phyloP scores from a whole-genome alignment of 2,113 vertebrate species.

The Australoheros scitulus region DNA sequence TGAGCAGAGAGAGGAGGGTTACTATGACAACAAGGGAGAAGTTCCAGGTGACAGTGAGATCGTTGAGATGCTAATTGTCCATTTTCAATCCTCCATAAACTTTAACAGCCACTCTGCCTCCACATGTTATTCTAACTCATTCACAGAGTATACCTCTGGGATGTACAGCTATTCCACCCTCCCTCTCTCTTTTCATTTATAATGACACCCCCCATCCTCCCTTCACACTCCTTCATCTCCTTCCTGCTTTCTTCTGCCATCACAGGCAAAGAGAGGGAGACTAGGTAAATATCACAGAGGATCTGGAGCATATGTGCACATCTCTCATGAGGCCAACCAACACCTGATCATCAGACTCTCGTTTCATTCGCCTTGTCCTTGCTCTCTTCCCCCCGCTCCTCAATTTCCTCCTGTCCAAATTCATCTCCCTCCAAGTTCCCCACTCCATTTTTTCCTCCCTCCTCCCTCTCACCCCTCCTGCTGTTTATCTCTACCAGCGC shows the following conservation, averaged over 20 bases:
- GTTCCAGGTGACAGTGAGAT: constrained; percentile 73
- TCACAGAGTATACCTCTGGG: constrained; percentile 71
- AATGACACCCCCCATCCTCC: constrained; percentile 55
- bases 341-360: constrained; percentile 67
- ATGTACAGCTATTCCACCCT: constrained; percentile 54
- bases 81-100: constrained; percentile 81
- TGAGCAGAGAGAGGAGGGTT: constrained; percentile 55
- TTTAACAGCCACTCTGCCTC: constrained; percentile 76
- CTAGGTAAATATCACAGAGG: constrained; percentile 66
- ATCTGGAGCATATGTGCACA: constrained; percentile 67
- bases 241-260: constrained; percentile 33
- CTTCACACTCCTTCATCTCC: constrained; percentile 38
- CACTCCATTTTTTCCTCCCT: constrained; percentile 42
- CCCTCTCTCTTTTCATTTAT: constrained; percentile 16
- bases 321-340: constrained; percentile 61
- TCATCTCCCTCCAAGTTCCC: constrained; percentile 28
- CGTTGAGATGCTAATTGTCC: constrained; percentile 79
- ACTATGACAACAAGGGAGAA: constrained; percentile 69
- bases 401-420: constrained; percentile 35
- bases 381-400: constrained; percentile 22
- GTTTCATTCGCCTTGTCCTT: constrained; percentile 31
- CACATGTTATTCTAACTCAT: constrained; percentile 78
- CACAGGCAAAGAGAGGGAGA: constrained; percentile 33
- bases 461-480: constrained; percentile 18
- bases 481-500: constrained; percentile 65